Evolutionary conservation across 2,113 vertebrate species (phyloP), one percentile per base, ranked within the genome.

Genomic region (Pangasianodon gigas): DNA sequence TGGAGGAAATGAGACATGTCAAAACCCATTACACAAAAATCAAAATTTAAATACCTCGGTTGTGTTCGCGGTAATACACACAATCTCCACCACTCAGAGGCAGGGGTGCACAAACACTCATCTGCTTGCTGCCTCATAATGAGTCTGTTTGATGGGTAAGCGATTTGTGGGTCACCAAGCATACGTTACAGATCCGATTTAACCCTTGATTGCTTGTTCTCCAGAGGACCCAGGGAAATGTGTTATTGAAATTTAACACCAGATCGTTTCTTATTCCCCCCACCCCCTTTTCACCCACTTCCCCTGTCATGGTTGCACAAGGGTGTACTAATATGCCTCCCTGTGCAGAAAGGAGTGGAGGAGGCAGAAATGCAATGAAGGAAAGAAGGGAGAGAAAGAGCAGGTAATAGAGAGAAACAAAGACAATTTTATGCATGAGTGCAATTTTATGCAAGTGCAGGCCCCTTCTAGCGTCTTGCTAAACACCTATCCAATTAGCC

Each of bases 21-120:
- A 99, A 98, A 99, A 98, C 97, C 97, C 97, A 99, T 99, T 99
- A 99, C 97, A 97, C 98, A 99, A 99, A 98, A 99, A 99, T 98
- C 97, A 97, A 98, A 99, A 98, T 99, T 99, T 99, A 99, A 99
- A 99, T 99, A 99, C 98, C 97, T 98, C 95, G 93, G 96, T 97
- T 97, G 96, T 98, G 96, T 98, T 97, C 97, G 96, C 95, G 96
- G 97, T 98, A 97, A 96, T 96, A 97, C 85, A 90, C 91, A 89
- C 96, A 97, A 98, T 97, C 97, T 97, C 97, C 97, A 96, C 96
- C 97, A 97, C 95, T 96, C 97, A 97, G 96, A 97, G 96, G 95
- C 96, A 96, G 96, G 92, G 69, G 96, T 97, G 97, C 97, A 97
- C 96, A 97, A 98, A 97, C 96, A 97, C 97, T 98, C 97, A 97